These are phyloP conservation scores for Eretmodus cyanostictus DNA, from an alignment of 2,113 vertebrate species.

Conservation along the genomic window DNA sequence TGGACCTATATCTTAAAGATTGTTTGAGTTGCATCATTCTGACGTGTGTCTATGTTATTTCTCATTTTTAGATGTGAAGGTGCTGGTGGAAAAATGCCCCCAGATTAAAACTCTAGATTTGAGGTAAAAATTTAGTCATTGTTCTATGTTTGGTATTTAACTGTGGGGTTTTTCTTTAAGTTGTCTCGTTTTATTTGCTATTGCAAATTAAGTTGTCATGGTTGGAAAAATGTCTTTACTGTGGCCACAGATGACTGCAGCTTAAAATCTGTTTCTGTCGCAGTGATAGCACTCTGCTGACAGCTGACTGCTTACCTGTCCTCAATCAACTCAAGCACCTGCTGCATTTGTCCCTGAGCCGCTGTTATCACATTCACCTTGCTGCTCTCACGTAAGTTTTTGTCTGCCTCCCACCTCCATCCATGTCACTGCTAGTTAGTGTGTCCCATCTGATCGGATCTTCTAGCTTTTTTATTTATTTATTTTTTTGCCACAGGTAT, in stretches of 20 bases:
- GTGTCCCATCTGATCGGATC: fast-evolving
- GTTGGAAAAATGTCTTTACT: background rate
- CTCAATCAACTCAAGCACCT: slow-evolving; percentile 75
- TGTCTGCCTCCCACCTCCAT: background rate
- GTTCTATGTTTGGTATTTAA: background rate
- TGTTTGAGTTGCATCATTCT: background rate
- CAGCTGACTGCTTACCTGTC: slow-evolving; percentile 77
- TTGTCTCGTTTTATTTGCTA: background rate
- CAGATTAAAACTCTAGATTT: slow-evolving; percentile 81
- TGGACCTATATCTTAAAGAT: background rate
- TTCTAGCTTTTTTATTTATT: background rate
- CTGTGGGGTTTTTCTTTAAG: background rate
- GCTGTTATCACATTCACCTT: slow-evolving; percentile 90
- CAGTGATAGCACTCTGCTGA: slow-evolving; percentile 89
- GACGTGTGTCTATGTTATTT: background rate
- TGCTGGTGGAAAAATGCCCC: slow-evolving; percentile 80
- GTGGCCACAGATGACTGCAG: background rate
- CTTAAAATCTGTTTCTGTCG: background rate
- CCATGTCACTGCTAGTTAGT: background rate
- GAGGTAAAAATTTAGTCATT: slow-evolving; percentile 70
- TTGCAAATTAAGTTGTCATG: background rate
- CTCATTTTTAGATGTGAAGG: slow-evolving; percentile 75
- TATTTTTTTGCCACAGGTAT: background rate
- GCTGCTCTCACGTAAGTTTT: slow-evolving; percentile 72
- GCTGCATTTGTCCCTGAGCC: slow-evolving; percentile 83